Base-by-base conservation (phyloP, 2,113 vertebrate genomes). In the Cairina moschata region DNA sequence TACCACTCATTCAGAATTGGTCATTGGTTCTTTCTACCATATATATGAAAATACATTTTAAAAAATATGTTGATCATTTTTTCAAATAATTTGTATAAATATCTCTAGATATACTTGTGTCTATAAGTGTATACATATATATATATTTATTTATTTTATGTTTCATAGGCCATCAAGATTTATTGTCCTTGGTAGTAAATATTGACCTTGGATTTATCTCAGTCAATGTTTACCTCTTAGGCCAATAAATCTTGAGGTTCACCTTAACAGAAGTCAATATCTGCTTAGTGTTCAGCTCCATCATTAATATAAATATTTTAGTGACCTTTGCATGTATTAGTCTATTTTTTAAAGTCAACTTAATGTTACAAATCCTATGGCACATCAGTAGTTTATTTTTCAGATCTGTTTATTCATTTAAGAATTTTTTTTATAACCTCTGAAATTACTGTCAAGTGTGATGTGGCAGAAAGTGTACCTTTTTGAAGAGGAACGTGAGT, bases 211-310 rank as follows among this genome's bases (percentile, higher is more conserved):
- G 93, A 95, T 96, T 97, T 98, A 97, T 98, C 97, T 98, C 94
- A 97, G 96, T 97, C 98, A 97, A 4, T 95, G 96, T 96, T 98
- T 98, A 97, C 96, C 90, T 97, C 96, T 96, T 72, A 38, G 84
- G 71, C 94, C 96, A 98, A 98, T 98, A 98, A 98, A 98, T 98
- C 97, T 97, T 97, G 96, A 92, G 96, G 93, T 98, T 97, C 97
- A 98, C 97, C 95, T 96, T 96, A 98, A 98, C 97, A 97, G 97
- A 98, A 98, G 97, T 98, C 97, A 97, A 96, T 98, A 98, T 98
- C 97, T 98, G 95, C 97, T 98, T 98, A 98, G 97, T 98, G 94
- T 97, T 95, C 91, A 29, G 75, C 93, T 94, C 92, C 95, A 87
- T 96, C 87, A 96, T 96, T 83, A 92, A 80, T 92, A 95, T 97